Conservation (phyloP, 2,888 invertebrate species). For the Epistrophe grossulariae region DNA sequence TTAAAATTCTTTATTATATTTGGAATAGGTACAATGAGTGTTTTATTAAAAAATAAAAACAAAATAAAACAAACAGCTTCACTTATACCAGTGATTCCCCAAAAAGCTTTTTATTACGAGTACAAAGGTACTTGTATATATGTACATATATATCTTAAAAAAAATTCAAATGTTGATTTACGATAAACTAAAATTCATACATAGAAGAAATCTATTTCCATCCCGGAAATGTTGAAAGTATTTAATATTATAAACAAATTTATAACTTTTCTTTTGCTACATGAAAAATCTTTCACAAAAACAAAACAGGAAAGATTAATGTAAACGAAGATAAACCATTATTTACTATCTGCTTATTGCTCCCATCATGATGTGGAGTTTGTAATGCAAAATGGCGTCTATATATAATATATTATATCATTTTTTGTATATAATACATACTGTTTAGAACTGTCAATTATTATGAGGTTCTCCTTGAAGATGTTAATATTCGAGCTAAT, state of each 20-base stretch:
- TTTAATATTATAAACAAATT: background rate
- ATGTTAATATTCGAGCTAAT: conserved; percentile 7
- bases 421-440: conserved; percentile 7
- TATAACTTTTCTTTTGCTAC: background rate
- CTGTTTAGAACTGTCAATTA: conserved; percentile 3
- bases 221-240: conserved; percentile 50
- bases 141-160: too few species aligned
- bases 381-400: background rate
- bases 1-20: background rate
- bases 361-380: background rate
- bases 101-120: too few species aligned
- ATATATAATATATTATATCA: too few species aligned
- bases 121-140: too few species aligned
- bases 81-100: too few species aligned
- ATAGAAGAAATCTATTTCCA: conserved; percentile 32
- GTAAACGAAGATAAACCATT: background rate
- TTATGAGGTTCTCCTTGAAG: conserved; percentile 39
- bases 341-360: background rate
- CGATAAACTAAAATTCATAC: too few species aligned
- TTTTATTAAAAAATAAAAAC: background rate
- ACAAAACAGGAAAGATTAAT: background rate
- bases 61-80: too few species aligned
- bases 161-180: too few species aligned
- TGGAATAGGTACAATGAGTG: too few species aligned
- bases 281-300: background rate